Conservation (phyloP, 2,113 vertebrate species). For the Madoqua kirkii region DNA sequence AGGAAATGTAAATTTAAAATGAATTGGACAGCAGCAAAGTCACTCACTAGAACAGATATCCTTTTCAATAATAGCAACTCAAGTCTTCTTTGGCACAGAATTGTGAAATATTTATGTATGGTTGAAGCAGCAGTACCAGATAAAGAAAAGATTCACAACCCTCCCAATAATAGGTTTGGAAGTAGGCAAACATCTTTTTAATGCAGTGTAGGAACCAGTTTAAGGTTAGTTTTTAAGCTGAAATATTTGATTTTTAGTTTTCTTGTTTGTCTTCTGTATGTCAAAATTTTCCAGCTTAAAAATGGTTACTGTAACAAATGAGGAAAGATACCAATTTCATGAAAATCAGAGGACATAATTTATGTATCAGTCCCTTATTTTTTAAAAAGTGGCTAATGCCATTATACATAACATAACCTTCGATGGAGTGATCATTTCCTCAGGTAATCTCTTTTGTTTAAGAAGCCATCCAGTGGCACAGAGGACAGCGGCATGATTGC, state of each 20-base stretch:
- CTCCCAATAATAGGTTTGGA: slow-evolving; percentile 9
- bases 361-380: background rate
- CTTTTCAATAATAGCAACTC: slow-evolving; percentile 14
- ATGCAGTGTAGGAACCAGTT: background rate
- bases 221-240: background rate
- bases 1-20: slow-evolving; percentile 43
- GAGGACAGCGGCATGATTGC: slow-evolving; percentile 51
- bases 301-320: slow-evolving; percentile 17
- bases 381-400: background rate
- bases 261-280: background rate
- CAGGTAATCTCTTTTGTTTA: slow-evolving; percentile 71
- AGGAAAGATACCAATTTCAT: background rate
- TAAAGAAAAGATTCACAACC: background rate
- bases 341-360: slow-evolving; percentile 20
- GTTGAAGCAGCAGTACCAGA: background rate
- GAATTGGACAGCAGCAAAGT: slow-evolving; percentile 15
- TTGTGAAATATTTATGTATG: slow-evolving; percentile 32
- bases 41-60: slow-evolving; percentile 24
- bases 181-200: background rate
- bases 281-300: background rate
- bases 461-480: slow-evolving; percentile 24
- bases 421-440: slow-evolving; percentile 43
- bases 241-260: slow-evolving; percentile 17
- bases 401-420: background rate
- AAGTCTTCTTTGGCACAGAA: background rate